Base-by-base conservation (phyloP, 1,140 invertebrate species). In the Cotesia vestalis region DNA sequence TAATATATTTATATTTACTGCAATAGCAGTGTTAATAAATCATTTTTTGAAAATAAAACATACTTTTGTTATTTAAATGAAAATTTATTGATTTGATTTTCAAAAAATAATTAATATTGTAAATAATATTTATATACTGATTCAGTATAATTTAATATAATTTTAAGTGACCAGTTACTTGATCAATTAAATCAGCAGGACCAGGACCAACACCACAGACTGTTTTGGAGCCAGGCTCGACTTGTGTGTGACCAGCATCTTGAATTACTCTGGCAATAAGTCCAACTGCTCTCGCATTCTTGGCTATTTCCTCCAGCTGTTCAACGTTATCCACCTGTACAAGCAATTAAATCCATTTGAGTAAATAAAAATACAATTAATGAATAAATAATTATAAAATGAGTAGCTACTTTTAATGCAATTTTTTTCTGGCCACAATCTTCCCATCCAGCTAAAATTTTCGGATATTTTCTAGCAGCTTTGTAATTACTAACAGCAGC, bases 191-290 rank as follows among this genome's bases (percentile, higher is more conserved):
- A 76, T 88, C 84, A 76, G 90, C 90, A 66, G 91, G 90, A 40
- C 93, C 95, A 77, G 94, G 97, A n/a, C 97, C 97, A 73, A 98
- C 89, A 5, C 93, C 96, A 66, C 97, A 87, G 17, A 98, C 96
- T 75, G 96, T 99, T 77, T 90, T 90, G 20, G 94, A 94, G 72
- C 96, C 96, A 27, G 91, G 88, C 40, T 91, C 91, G 75, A 98
- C 92, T 87, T 98, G 95, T 27, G 97, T 98, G 77, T 93, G 90
- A 20, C 96, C 96, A 27, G 96, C 96, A 89, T 98, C 96, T 74
- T 90, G 86, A 76, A 98, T 92, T 8, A 95, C 76, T 76, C 91
- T 91, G 34, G 92, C 90, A 57, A 93, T 87, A 4, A 98, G 80
- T 66, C 93, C 92, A 59, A 89, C 75, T 36, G 88, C 82, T 76